Evolutionary conservation across 2,888 invertebrate genomes (phyloP), one percentile per base, ranked within the genome.

Genomic region (Agrilus mali): DNA sequence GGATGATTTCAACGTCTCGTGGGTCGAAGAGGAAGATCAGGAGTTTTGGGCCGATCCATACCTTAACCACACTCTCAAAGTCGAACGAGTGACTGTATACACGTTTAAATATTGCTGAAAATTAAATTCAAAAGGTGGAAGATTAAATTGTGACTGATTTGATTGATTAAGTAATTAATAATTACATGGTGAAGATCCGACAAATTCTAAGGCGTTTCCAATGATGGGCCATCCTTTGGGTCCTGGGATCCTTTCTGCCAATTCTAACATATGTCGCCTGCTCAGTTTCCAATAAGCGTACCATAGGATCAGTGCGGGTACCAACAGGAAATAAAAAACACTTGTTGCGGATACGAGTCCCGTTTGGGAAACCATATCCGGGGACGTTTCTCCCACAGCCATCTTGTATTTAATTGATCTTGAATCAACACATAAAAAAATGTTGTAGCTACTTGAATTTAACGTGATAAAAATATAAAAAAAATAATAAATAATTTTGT

Each of bases 11-110:
- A 33, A 84, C 80, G 56, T 86, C 86, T 3, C 80, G 73, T 14
- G 86, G 86, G 57, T 86, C 83, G 49, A 75, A 75, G 53, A 86
- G 61, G 69, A 86, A 86, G 38, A 86, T 73, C 22, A 82, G 46
- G 36, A 86, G 73, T 60, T 83, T 79, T 2, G 85, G 83, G 7
- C 86, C 86, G 46, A 82, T 75, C 86, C 86, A 86, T 36, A 86
- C 54, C 62, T 73, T 83, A 35, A 80, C 72, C 0, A 81, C 69
- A 4, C 72, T 63, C 42, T 77, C 75, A 50, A 61, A 83, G 1
- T 75, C 70, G 44, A 60, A 63, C 16, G 79, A 75, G 53, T 66
- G 73, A 3, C 56, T 45, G 40, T 77, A 68, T 5, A 85, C 56
- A 40, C 73, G 78, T 46, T 66, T 73, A 69, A 86, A 86, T 48